A percentile compares a stretch with the other conserved stretches of the same genome.
Evolutionary conservation across 1,140 invertebrate genomes (phyloP).

Genomic region (Drosophila teissieri): DNA sequence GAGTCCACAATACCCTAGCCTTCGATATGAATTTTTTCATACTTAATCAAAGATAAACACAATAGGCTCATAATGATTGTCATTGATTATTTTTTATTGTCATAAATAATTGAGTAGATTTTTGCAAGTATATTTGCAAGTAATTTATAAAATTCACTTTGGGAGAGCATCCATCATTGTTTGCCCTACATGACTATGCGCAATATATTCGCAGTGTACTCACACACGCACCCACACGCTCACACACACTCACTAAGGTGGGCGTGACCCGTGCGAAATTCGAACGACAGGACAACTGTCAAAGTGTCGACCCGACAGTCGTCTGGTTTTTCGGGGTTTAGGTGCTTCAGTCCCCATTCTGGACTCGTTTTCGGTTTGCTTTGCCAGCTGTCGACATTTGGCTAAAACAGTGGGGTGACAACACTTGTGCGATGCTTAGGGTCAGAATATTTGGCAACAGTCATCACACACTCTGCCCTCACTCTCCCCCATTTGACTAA

Average conservation of each 20-base stretch:
- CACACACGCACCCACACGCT: slow-evolving; percentile 6
- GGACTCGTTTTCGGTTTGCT: slow-evolving; percentile 30
- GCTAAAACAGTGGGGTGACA: slow-evolving; percentile 37
- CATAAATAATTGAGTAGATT: neutral
- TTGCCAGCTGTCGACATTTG: slow-evolving; percentile 69
- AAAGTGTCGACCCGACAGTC: slow-evolving; percentile 33
- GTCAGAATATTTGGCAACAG: slow-evolving; percentile 20
- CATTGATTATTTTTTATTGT: neutral
- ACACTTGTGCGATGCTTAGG: slow-evolving; percentile 28
- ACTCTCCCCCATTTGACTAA: slow-evolving; percentile 43
- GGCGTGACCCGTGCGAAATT: slow-evolving; percentile 56
- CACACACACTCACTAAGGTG: slow-evolving; percentile 19
- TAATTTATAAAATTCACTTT: neutral
- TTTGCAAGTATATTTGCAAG: neutral
- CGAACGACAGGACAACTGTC: slow-evolving; percentile 20
- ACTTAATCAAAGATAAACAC: no score
- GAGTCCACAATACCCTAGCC: slow-evolving; percentile 1
- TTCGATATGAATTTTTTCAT: no score
- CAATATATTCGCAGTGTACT: slow-evolving; percentile 23
- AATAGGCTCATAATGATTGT: no score
- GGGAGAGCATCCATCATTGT: neutral
- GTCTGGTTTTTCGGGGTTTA: slow-evolving; percentile 17
- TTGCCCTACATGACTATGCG: neutral
- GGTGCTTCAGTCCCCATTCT: neutral
- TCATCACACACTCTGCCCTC: neutral